These are phyloP conservation scores for Lithophane ornitopus DNA, from an alignment of 2,888 invertebrate species.

Conservation along the genomic window DNA sequence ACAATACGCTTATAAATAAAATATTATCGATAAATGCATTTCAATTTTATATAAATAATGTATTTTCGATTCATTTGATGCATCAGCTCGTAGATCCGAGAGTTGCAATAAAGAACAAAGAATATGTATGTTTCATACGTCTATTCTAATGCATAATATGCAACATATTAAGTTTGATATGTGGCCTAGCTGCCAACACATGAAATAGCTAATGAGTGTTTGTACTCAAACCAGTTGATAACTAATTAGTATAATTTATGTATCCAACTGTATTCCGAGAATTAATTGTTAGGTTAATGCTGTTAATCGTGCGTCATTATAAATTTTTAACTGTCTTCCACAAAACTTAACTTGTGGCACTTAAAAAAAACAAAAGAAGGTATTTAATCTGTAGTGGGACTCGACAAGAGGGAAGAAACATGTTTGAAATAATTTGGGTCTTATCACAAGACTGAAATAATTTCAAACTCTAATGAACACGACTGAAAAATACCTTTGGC, in stretches of 20 bases:
- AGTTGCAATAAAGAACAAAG: constrained; percentile 11
- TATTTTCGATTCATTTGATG: constrained; percentile 34
- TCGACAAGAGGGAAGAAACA: background rate
- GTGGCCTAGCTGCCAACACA: constrained; percentile 24
- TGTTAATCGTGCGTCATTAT: constrained; percentile 20
- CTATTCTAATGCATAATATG: constrained; percentile 23
- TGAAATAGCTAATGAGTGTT: constrained; percentile 12
- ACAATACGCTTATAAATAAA: constrained; percentile 32
- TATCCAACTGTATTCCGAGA: constrained; percentile 48
- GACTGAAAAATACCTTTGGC: background rate
- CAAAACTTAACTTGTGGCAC: background rate
- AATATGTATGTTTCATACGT: constrained; percentile 6
- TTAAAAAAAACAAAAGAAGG: background rate
- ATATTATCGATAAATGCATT: constrained; percentile 18
- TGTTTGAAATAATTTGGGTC: background rate
- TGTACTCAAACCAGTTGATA: constrained; percentile 39
- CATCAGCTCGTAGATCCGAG: constrained; percentile 8
- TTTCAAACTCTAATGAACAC: background rate
- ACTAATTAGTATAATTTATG: constrained; percentile 49
- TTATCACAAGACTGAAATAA: too few species aligned
- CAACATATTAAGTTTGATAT: constrained; percentile 22
- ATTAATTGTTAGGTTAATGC: constrained; percentile 39
- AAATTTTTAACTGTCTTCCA: background rate
- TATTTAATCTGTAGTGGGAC: background rate
- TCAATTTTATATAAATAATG: constrained; percentile 19